These are phyloP conservation scores for Heliconius himera DNA, from an alignment of 1,140 invertebrate species.

Conservation along the genomic window DNA sequence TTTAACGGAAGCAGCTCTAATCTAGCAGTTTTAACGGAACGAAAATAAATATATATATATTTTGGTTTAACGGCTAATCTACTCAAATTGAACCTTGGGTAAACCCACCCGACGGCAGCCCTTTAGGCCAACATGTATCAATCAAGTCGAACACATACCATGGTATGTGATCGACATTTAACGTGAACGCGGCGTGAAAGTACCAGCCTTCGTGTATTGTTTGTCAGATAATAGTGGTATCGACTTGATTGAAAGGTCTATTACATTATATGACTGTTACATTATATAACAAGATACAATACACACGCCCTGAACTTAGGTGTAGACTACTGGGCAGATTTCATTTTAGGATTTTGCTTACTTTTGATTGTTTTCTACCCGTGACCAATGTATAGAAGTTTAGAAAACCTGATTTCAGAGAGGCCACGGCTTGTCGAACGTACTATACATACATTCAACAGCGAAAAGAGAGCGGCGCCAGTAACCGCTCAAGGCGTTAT, in stretches of 20 bases:
- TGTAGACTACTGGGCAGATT: no score
- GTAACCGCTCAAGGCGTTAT: constrained; percentile 3
- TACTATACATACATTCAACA: background rate
- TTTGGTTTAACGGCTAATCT: background rate
- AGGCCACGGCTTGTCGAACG: no score
- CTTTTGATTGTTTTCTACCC: no score
- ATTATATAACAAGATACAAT: background rate
- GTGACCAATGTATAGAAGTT: no score
- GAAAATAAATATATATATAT: background rate
- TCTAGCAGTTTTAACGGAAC: no score
- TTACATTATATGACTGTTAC: constrained; percentile 7
- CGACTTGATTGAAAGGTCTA: background rate
- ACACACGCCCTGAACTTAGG: no score
- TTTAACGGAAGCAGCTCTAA: no score
- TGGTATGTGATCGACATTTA: background rate
- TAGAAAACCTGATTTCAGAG: no score
- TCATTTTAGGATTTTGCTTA: no score
- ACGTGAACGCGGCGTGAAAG: background rate
- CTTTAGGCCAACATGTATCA: background rate
- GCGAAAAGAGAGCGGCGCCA: constrained; percentile 18
- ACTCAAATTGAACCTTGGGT: background rate
- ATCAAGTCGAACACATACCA: no score
- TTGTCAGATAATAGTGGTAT: constrained; percentile 20
- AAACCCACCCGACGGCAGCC: background rate
- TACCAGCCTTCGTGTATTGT: constrained; percentile 32